Base-by-base conservation (phyloP, 2,797 vertebrate species). In the Furcifer pardalis region DNA sequence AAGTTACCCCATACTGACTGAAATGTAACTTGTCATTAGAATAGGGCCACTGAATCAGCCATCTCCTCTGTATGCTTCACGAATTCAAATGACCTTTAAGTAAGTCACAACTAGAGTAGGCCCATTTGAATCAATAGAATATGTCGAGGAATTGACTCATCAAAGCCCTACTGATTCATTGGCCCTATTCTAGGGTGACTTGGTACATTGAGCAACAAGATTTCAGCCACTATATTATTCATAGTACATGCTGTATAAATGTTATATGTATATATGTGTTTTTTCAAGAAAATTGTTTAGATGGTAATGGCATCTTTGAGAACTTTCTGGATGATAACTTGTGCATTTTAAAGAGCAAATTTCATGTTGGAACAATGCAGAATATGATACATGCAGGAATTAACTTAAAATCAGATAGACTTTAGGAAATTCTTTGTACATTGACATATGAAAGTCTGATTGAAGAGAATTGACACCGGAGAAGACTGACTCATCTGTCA, bases 271-370 rank as follows among this genome's bases (percentile, higher is more conserved):
- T 90, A 79, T 77, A 30, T 84, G 62, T 62, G 71, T 69, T 2
- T 83, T 79, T 87, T 82, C 62, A 63, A 82, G 59, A 81, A 89
- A 83, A 79, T 27, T 8, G 23, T 77, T 92, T 66, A 69, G 40
- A 59, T 72, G 62, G 19, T 42, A 89, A 0, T 74, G 9, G 76
- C 77, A 85, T 59, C 46, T 86, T 81, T 59, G 83, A 52, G 3
- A 35, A 32, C 82, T 89, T 78, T 73, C 74, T 80, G 88, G 62
- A 81, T 81, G 87, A 72, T 86, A 60, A 68, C 69, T 21, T 37
- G 35, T 73, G 73, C 60, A 63, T 32, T 65, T 62, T 83, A 52
- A 90, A 81, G 10, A 84, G 46, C 3, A 76, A 40, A 73, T 84
- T 90, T 91, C 46, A 80, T 7, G 12, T 1, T 10, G 52, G 78